A percentile compares a stretch with the other conserved stretches of the same genome.
Evolutionary conservation across 1,140 invertebrate species (phyloP).

Genomic region (Bombus polaris): DNA sequence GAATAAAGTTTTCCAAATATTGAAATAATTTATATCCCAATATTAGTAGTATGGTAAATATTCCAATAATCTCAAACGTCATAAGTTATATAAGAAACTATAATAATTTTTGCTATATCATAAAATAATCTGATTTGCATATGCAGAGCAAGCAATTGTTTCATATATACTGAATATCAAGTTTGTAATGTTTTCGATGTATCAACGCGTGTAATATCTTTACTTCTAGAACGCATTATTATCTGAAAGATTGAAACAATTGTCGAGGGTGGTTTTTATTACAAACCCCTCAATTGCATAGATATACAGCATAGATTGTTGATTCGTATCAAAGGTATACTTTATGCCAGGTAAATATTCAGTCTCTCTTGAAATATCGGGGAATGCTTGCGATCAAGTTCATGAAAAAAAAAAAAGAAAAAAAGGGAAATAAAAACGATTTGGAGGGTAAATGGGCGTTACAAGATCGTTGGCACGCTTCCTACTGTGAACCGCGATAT

Average conservation of each 20-base stretch:
- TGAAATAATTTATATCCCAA: too few species aligned
- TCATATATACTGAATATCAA: too few species aligned
- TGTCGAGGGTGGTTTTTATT: neutral
- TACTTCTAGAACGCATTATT: neutral
- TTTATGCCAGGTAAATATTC: neutral
- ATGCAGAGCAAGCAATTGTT: too few species aligned
- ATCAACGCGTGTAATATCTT: too few species aligned
- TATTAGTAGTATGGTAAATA: too few species aligned
- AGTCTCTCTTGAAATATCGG: neutral
- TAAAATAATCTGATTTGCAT: too few species aligned
- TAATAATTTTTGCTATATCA: too few species aligned
- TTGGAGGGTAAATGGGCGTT: conserved; percentile 46
- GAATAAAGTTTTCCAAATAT: too few species aligned
- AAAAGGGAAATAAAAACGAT: conserved; percentile 10
- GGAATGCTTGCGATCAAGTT: neutral
- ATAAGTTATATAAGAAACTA: too few species aligned
- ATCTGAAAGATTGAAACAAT: neutral
- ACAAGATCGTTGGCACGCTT: conserved; percentile 54
- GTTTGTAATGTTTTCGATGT: too few species aligned
- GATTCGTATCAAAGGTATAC: neutral
- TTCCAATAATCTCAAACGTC: too few species aligned
- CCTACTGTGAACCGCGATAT: conserved; percentile 51
- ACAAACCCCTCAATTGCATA: neutral
- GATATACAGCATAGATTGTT: neutral
- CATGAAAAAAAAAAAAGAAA: neutral